These are phyloP conservation scores for Drosophila siamana DNA, from an alignment of 2,888 invertebrate genomes.

Conservation along the genomic window DNA sequence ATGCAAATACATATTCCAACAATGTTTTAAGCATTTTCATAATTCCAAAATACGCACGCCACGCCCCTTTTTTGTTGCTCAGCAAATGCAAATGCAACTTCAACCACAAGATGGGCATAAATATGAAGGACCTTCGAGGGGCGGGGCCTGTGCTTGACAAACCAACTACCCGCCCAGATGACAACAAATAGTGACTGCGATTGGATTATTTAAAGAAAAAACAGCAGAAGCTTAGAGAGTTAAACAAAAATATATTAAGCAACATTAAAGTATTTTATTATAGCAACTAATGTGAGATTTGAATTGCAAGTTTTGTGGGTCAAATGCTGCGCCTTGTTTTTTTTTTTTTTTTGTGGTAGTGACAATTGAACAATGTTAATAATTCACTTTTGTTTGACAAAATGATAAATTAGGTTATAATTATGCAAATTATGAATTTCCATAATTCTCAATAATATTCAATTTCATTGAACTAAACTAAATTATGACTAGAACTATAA, in stretches of 20 bases:
- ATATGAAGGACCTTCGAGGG: constrained; percentile 37
- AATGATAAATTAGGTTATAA: constrained; percentile 4
- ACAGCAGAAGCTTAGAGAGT: no score
- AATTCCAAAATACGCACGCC: neutral
- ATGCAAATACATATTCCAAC: no score
- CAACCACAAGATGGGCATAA: constrained; percentile 44
- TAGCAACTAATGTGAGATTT: neutral
- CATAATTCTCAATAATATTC: constrained; percentile 18
- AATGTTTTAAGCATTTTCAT: neutral
- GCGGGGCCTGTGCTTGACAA: constrained; percentile 23
- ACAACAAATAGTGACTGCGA: neutral
- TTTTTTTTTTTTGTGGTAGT: constrained; percentile 1
- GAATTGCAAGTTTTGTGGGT: neutral
- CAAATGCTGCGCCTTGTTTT: neutral
- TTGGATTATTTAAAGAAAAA: no score
- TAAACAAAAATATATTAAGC: neutral
- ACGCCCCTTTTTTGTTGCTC: constrained; percentile 1
- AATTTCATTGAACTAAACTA: constrained; percentile 15
- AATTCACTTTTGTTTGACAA: constrained; percentile 23
- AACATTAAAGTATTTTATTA: no score
- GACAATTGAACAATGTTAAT: constrained; percentile 14
- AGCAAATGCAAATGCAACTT: constrained; percentile 10
- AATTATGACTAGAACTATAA: constrained; percentile 15
- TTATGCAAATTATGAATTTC: constrained; percentile 22
- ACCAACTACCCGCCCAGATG: constrained; percentile 10